Conservation (phyloP, 2,113 vertebrate species). For the Pterocles burchelli region DNA sequence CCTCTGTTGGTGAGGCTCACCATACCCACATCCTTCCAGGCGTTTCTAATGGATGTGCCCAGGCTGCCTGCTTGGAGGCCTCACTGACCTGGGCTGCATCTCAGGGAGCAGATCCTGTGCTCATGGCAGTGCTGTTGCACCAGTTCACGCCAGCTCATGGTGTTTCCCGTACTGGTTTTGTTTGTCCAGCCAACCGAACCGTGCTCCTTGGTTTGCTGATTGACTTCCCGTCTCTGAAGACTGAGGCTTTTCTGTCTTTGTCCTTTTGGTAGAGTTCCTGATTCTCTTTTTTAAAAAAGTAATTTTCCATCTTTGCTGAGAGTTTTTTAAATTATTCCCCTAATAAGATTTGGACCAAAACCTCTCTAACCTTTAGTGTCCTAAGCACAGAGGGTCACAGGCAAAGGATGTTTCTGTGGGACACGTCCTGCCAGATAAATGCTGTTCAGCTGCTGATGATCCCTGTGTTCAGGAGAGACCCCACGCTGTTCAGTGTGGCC, state of each 20-base stretch:
- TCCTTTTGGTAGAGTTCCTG: background rate
- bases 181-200: background rate
- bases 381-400: background rate
- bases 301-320: background rate
- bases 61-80: background rate
- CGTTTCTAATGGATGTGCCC: background rate
- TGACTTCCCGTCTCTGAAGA: background rate
- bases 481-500: background rate
- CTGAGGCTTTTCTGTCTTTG: background rate
- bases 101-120: background rate
- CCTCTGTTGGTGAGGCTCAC: background rate
- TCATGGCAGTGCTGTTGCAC: background rate
- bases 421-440: background rate
- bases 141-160: background rate
- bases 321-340: background rate
- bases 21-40: background rate
- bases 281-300: background rate
- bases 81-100: background rate
- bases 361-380: background rate
- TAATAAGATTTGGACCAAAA: background rate
- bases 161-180: background rate
- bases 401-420: background rate
- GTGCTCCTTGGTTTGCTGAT: rapidly evolving
- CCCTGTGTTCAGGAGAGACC: background rate
- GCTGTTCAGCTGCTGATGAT: background rate